Percentiles rank a stretch among this genome's conserved stretches.
phyloP scores from a whole-genome alignment of 2,113 vertebrate species.

The Aegotheles bennettii region DNA sequence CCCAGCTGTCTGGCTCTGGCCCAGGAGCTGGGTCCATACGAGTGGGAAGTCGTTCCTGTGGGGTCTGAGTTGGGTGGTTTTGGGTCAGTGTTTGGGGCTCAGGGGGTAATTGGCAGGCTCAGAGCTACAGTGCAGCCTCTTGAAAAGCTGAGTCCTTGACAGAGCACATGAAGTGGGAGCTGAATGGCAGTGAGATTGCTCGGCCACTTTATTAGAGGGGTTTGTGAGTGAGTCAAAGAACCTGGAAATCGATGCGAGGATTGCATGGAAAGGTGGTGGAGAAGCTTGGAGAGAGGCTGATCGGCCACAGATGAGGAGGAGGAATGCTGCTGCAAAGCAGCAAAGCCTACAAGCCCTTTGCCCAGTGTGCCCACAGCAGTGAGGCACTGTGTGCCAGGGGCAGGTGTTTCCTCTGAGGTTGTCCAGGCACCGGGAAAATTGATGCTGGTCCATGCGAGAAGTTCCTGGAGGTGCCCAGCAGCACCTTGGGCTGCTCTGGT shows the following conservation, averaged over 20 bases:
- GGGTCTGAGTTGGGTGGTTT: background rate
- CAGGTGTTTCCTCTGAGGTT: background rate
- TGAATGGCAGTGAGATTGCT: background rate
- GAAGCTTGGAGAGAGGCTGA: background rate
- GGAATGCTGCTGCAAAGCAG: background rate
- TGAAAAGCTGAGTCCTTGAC: background rate
- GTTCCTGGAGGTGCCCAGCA: background rate
- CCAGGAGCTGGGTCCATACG: background rate
- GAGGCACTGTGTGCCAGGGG: too few species aligned
- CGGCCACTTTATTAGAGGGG: background rate
- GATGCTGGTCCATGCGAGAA: background rate
- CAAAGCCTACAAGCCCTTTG: background rate
- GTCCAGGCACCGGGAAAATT: fast-evolving
- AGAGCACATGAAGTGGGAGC: background rate
- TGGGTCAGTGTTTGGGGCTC: background rate
- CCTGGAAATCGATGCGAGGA: background rate
- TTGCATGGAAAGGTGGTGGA: background rate
- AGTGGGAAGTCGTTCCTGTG: background rate
- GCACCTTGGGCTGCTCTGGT: background rate
- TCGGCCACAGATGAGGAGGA: background rate
- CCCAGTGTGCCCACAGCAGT: background rate
- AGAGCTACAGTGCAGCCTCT: background rate
- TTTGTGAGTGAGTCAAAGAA: background rate
- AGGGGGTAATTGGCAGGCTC: background rate
- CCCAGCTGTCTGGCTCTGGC: background rate